Evolutionary conservation across 2,113 vertebrate species (phyloP), one percentile per base, ranked within the genome.

Genomic region (Prietella phreatophila): DNA sequence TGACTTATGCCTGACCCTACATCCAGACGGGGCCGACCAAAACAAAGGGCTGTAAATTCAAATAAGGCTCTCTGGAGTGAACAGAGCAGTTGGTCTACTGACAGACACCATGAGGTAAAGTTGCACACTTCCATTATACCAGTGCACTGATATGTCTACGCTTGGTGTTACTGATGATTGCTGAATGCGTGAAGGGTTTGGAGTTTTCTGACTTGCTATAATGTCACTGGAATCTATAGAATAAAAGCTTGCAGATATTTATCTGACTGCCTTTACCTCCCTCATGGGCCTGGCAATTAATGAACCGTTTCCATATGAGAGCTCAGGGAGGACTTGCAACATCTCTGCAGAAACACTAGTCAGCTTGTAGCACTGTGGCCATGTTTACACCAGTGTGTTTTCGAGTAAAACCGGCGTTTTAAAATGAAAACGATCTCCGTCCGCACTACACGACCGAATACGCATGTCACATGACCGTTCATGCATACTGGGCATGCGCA

Each of bases 51-150:
- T 47, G 36, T 25, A 73, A 78, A 85, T 53, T 55, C 69, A 83
- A 78, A 82, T 25, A 85, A 83, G 39, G n/a, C 60, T 58, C 60
- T 39, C 76, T 69, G 58, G 36, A 73, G 79, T 53, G 76, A 60
- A 81, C 33, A 65, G 47, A 87, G 71, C 79, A 79, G 83, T 90
- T 80, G 65, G 82, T 84, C 86, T 55, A 75, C 85, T 47, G 50
- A 82, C 2, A 0, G 33, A 84, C 83, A 65, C 76, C 20, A 27
- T 86, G 83, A 83, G 6, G 42, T 63, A 55, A 85, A 50, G 85
- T 69, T 79, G 60, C 76, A 87, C 7, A 39, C 56, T 25, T 87
- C 30, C 50, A 82, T 86, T 86, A 65, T 79, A 63, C 82, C 30
- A 53, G 69, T 82, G 33, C 50, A 61, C 15, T 50, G 39, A 42